These are phyloP conservation scores for Idaea dimidiata DNA, from an alignment of 2,888 invertebrate species.

Conservation along the genomic window DNA sequence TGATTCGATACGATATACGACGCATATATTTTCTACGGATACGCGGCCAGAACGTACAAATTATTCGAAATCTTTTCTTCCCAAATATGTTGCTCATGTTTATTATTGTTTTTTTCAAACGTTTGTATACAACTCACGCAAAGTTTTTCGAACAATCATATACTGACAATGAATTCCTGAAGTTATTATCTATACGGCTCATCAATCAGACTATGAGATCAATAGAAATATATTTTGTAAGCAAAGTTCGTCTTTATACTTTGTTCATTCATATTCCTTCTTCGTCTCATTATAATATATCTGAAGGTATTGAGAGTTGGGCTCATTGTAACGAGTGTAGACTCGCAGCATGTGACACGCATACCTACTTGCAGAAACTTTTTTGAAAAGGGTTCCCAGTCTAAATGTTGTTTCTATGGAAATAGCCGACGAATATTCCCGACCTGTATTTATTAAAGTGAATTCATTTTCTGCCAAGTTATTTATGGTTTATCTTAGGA, in stretches of 20 bases:
- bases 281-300: not conserved
- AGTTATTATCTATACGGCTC: not conserved
- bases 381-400: constrained; percentile 34
- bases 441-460: constrained; percentile 16
- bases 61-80: constrained; percentile 48
- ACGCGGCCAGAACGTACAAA: constrained; percentile 34
- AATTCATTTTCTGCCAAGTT: not conserved
- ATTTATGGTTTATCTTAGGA: constrained; percentile 13
- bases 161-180: not conserved
- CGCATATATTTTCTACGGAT: constrained; percentile 25
- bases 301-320: not conserved
- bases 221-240: not conserved
- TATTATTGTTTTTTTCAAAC: constrained; percentile 35
- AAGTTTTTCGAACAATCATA: not conserved
- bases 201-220: not conserved
- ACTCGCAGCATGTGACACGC: constrained; percentile 23
- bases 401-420: constrained; percentile 33
- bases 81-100: constrained; percentile 36
- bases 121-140: not conserved
- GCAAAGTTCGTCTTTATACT: not conserved
- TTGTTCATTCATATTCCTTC: not conserved
- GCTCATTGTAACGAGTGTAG: not conserved
- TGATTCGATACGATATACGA: constrained; percentile 26
- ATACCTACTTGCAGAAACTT: constrained; percentile 27
- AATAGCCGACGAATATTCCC: constrained; percentile 27